A percentile compares a stretch with the other conserved stretches of the same genome.
Evolutionary conservation across 2,797 vertebrate species (phyloP).

Genomic region (Ammospiza maritima): DNA sequence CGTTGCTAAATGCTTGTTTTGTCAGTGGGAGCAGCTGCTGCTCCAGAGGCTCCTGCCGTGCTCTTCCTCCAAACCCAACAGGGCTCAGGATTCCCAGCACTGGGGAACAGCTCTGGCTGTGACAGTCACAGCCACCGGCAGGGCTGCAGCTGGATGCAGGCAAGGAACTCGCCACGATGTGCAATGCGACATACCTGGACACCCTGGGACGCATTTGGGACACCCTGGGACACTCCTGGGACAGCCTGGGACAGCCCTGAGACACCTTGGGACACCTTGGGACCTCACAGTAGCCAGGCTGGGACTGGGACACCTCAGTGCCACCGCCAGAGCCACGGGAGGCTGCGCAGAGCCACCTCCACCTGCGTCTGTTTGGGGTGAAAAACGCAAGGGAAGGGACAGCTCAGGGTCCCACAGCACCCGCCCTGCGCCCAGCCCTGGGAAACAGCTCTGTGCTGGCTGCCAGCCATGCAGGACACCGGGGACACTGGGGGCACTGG

Average conservation of each 20-base stretch:
- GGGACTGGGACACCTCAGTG: not conserved
- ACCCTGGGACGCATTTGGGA: not conserved
- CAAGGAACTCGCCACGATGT: not conserved
- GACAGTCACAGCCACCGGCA: not conserved
- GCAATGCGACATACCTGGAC: not conserved
- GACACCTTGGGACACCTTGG: too few relatives aligned
- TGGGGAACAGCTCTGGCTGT: not conserved
- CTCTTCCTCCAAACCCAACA: not conserved
- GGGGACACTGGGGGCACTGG: not conserved
- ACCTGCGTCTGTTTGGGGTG: not conserved
- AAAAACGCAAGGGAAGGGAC: not conserved
- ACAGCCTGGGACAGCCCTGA: too few relatives aligned
- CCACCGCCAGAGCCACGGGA: not conserved
- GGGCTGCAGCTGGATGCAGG: not conserved
- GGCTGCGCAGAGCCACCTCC: not conserved
- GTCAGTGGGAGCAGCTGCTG: not conserved
- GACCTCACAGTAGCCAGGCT: not conserved
- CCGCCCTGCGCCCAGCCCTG: too few relatives aligned
- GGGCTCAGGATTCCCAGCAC: not conserved
- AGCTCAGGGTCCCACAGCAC: not conserved
- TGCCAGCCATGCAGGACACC: too few relatives aligned
- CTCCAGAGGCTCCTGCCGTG: not conserved
- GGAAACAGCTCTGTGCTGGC: not conserved
- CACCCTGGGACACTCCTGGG: not conserved
- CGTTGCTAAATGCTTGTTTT: not conserved